Conservation (phyloP, 1,140 invertebrate genomes). For the Dreissena polymorpha region DNA sequence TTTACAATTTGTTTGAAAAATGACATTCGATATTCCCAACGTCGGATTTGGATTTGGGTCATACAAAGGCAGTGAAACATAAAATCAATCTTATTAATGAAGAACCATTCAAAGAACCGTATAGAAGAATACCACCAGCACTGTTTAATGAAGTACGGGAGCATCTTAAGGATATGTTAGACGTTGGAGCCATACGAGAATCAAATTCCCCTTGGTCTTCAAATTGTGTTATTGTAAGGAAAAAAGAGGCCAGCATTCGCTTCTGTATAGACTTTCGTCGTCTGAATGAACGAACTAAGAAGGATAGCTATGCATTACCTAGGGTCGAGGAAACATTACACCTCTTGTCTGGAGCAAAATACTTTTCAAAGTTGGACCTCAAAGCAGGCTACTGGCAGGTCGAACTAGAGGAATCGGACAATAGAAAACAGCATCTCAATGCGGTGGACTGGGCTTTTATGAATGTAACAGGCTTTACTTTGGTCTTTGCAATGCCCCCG, state of each 20-base stretch:
- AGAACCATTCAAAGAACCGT: constrained; percentile 24
- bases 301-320: constrained; percentile 57
- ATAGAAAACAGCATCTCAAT: no score
- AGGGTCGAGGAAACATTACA: no score
- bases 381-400: no score
- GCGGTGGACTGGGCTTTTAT: no score
- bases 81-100: neutral
- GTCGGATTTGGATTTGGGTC: neutral
- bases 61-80: constrained; percentile 9
- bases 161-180: constrained; percentile 10
- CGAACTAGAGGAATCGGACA: no score
- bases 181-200: constrained; percentile 5
- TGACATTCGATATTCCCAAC: neutral
- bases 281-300: neutral
- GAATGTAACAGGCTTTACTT: no score
- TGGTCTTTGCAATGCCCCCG: no score
- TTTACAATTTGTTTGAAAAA: constrained; percentile 3
- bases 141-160: constrained; percentile 9
- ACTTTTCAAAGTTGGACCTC: no score
- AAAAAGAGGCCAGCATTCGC: constrained; percentile 78
- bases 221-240: constrained; percentile 81
- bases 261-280: constrained; percentile 75
- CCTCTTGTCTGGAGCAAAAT: no score
- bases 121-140: constrained; percentile 11
- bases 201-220: constrained; percentile 15